A percentile compares a stretch with the other conserved stretches of the same genome.
Conservation (phyloP, 2,888 invertebrate genomes). For the Campoletis raptor region DNA sequence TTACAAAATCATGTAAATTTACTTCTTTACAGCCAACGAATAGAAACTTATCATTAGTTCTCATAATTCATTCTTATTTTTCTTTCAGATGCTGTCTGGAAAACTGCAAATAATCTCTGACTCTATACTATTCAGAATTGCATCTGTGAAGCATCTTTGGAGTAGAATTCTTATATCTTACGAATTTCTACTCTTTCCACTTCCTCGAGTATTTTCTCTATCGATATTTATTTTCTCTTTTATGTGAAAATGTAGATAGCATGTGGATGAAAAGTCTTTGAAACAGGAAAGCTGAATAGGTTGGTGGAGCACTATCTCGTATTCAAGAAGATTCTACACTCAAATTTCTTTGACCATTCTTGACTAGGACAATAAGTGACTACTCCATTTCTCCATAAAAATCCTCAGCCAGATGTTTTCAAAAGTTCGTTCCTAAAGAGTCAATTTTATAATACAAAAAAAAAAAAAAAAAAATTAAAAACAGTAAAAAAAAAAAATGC, state of each 20-base stretch:
- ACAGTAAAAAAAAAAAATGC: too few species aligned
- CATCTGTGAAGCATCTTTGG: neutral
- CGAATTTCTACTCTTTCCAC: constrained; percentile 10
- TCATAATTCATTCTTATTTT: neutral
- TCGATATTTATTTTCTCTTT: constrained; percentile 47
- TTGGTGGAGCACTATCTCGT: neutral
- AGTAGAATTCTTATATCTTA: neutral
- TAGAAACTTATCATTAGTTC: constrained; percentile 35
- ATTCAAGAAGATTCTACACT: constrained; percentile 6
- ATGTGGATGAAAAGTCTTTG: constrained; percentile 9
- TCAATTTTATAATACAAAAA: neutral
- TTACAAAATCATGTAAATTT: neutral
- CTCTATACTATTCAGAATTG: neutral
- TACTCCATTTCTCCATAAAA: constrained; percentile 5
- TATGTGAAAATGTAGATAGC: constrained; percentile 6
- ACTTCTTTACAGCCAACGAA: constrained; percentile 31
- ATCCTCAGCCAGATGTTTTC: neutral
- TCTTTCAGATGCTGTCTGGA: constrained; percentile 26
- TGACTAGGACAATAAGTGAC: neutral
- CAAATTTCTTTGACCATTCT: constrained; percentile 4
- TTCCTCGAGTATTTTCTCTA: neutral
- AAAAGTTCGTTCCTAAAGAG: neutral
- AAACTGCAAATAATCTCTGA: constrained; percentile 38
- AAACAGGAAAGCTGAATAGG: constrained; percentile 2
- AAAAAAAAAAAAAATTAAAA: too few species aligned